Percentiles rank a stretch among this genome's conserved stretches.
phyloP scores from a whole-genome alignment of 2,888 invertebrate species.

The Synanthedon tipuliformis region DNA sequence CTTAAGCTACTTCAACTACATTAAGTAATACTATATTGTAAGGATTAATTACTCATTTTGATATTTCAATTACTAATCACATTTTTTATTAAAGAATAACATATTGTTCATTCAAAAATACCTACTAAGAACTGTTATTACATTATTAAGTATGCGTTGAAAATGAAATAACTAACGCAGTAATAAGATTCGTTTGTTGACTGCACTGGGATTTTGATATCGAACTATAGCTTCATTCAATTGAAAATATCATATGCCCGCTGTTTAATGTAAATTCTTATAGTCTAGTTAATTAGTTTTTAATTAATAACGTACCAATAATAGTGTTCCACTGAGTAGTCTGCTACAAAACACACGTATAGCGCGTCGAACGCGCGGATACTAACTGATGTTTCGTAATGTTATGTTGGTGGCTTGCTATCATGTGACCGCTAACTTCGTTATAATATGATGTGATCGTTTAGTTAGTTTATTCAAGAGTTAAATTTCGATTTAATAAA shows the following conservation, averaged over 20 bases:
- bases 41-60: no score
- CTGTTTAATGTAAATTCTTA: not conserved
- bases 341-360: constrained; percentile 29
- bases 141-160: no score
- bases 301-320: constrained; percentile 37
- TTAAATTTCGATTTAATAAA: constrained; percentile 4
- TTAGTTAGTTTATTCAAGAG: constrained; percentile 24
- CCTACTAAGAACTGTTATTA: no score
- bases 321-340: constrained; percentile 22
- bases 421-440: constrained; percentile 48
- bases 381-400: constrained; percentile 39
- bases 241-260: not conserved
- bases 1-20: no score
- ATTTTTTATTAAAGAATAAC: no score
- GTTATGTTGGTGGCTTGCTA: constrained; percentile 47
- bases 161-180: no score
- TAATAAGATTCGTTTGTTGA: no score
- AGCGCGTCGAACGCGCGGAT: constrained; percentile 47
- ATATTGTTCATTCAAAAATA: no score
- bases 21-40: no score
- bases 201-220: no score
- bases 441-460: constrained; percentile 33
- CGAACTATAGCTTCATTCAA: not conserved
- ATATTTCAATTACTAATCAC: no score
- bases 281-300: not conserved